Percentiles rank a stretch among this genome's conserved stretches.
phyloP scores from a whole-genome alignment of 2,113 vertebrate genomes.

The Alexandromys fortis region DNA sequence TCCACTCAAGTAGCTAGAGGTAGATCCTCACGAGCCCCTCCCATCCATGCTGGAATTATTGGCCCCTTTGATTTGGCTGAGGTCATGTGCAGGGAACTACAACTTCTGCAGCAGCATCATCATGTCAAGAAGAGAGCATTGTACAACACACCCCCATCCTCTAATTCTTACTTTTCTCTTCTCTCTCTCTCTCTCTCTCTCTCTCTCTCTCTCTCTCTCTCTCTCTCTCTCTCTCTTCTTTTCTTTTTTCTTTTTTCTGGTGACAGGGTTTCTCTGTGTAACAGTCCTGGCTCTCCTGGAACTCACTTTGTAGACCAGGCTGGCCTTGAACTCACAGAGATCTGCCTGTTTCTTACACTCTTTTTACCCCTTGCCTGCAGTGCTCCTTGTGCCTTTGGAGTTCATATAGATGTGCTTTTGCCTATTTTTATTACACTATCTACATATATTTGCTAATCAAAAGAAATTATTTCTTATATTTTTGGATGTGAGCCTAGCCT shows the following conservation, averaged over 20 bases:
- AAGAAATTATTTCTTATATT: slow-evolving; percentile 27
- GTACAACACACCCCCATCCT: neutral
- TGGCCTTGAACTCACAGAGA: neutral
- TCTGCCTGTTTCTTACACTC: neutral
- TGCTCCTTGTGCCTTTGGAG: neutral
- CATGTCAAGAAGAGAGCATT: neutral
- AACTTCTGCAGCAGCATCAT: neutral
- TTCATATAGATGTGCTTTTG: neutral
- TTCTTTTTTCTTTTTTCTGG: too few species aligned
- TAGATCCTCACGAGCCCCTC: too few species aligned
- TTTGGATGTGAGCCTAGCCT: too few species aligned
- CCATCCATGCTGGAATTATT: neutral
- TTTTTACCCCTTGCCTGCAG: neutral
- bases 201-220: too few species aligned
- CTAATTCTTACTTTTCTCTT: too few species aligned
- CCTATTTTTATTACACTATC: slow-evolving; percentile 33
- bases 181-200: too few species aligned
- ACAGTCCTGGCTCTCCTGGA: neutral
- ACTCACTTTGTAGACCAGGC: neutral
- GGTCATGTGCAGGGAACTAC: neutral
- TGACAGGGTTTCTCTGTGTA: neutral
- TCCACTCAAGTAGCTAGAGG: neutral
- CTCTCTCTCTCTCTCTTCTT: too few species aligned
- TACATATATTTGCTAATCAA: slow-evolving; percentile 32
- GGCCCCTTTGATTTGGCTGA: neutral